Percentiles rank a stretch among this genome's conserved stretches.
Evolutionary conservation across 2,113 vertebrate genomes (phyloP).

Genomic region (Empidonax traillii): DNA sequence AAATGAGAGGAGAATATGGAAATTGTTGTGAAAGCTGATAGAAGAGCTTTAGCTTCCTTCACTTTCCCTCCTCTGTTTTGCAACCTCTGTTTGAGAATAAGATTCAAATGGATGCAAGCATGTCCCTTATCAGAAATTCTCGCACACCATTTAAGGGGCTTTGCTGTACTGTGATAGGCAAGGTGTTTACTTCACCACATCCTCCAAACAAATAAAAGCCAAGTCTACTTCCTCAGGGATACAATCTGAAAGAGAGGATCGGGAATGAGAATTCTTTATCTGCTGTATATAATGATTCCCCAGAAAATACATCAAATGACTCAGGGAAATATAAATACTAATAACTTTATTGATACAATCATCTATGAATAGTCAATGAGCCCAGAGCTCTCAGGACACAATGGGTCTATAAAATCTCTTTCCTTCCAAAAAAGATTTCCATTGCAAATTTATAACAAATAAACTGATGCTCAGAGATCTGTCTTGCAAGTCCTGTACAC

Average conservation of each 20-base stretch:
- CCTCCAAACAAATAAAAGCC: not conserved
- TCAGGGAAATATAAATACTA: constrained; percentile 1
- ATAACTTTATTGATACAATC: not conserved
- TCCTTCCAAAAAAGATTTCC: not conserved
- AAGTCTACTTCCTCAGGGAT: not conserved
- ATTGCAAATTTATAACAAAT: not conserved
- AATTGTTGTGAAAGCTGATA: not conserved
- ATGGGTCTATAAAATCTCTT: not conserved
- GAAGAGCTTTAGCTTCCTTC: not conserved
- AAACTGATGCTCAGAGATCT: not conserved
- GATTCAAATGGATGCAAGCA: not conserved
- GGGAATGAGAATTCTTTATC: not conserved
- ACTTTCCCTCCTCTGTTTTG: not conserved
- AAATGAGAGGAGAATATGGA: not conserved
- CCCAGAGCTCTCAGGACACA: not conserved
- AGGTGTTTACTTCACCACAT: not conserved
- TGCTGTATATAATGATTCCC: not conserved
- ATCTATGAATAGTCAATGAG: constrained; percentile 6
- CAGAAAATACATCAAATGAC: not conserved
- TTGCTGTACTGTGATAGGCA: not conserved
- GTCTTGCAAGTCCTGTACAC: not conserved
- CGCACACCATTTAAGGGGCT: not conserved
- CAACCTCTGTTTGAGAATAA: not conserved
- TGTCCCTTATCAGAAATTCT: not conserved
- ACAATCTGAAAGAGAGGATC: not conserved